Percentiles rank a stretch among this genome's conserved stretches.
phyloP scores from a whole-genome alignment of 2,888 invertebrate species.

The Pseudolycoriella hygida region DNA sequence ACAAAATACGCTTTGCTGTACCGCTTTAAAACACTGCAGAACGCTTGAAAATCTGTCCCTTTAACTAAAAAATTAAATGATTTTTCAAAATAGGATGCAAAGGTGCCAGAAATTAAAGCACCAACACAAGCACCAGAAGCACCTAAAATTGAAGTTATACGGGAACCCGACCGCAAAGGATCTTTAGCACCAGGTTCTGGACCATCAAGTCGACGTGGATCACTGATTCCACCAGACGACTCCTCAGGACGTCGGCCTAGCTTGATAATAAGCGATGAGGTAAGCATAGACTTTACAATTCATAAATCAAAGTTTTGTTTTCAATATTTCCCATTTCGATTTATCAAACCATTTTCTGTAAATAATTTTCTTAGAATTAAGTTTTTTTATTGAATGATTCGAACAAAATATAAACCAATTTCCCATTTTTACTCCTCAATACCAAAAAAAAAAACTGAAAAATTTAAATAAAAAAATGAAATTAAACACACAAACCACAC shows the following conservation, averaged over 20 bases:
- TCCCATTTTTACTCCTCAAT: too few species aligned
- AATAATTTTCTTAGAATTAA: too few species aligned
- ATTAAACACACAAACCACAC: slow-evolving; percentile 14
- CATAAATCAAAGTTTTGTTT: neutral
- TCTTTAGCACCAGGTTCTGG: slow-evolving; percentile 52
- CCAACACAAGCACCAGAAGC: slow-evolving; percentile 50
- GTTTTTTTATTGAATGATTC: too few species aligned
- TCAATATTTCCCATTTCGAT: neutral
- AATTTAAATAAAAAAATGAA: neutral
- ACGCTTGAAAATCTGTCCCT: too few species aligned
- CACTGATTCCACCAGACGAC: slow-evolving; percentile 68
- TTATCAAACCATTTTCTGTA: neutral
- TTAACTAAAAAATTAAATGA: too few species aligned
- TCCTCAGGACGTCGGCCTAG: slow-evolving; percentile 74
- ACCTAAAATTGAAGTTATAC: slow-evolving; percentile 75
- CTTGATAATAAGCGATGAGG: slow-evolving; percentile 87
- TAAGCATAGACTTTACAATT: slow-evolving; percentile 32
- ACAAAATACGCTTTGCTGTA: too few species aligned
- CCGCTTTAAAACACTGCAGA: too few species aligned
- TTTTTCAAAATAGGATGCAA: too few species aligned
- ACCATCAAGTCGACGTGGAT: slow-evolving; percentile 56
- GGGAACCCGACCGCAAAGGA: slow-evolving; percentile 56
- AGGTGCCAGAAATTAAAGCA: slow-evolving; percentile 50
- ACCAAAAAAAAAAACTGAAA: too few species aligned
- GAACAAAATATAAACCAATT: too few species aligned